Evolutionary conservation across 2,888 invertebrate species (phyloP).

Genomic region (Cinara cedri): DNA sequence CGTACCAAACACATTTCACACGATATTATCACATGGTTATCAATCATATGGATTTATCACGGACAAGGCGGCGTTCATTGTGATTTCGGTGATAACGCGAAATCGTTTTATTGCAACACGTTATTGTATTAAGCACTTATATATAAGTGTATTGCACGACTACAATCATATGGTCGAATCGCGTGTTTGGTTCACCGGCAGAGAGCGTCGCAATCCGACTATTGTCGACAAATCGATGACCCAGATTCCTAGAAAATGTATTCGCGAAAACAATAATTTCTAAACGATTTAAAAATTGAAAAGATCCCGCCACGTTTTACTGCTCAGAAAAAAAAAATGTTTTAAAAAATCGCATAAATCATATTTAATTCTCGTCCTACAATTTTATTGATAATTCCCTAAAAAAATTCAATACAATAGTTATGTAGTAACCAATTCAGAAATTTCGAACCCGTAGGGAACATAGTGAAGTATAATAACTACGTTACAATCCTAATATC

Average conservation of each 20-base stretch:
- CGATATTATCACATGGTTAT: constrained; percentile 1
- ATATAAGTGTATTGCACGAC: not conserved
- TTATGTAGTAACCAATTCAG: too few relatives aligned
- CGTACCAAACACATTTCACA: not conserved
- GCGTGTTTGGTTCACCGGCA: constrained; percentile 7
- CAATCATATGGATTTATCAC: constrained; percentile 6
- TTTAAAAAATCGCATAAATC: too few relatives aligned
- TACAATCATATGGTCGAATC: not conserved
- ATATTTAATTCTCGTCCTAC: too few relatives aligned
- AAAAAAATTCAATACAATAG: too few relatives aligned
- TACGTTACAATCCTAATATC: too few relatives aligned
- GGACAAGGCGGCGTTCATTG: not conserved
- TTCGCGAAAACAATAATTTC: too few relatives aligned
- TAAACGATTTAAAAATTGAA: not conserved
- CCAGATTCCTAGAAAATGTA: too few relatives aligned
- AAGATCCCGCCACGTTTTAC: not conserved
- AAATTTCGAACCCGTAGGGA: too few relatives aligned
- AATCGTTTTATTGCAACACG: not conserved
- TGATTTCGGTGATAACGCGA: constrained; percentile 6
- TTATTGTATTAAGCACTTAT: too few relatives aligned
- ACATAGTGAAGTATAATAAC: too few relatives aligned
- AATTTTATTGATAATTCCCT: too few relatives aligned
- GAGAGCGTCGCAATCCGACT: not conserved
- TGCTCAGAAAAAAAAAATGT: too few relatives aligned
- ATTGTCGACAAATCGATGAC: not conserved